Percentiles rank a stretch among this genome's conserved stretches.
Evolutionary conservation across 53 echinoderm and acorn worm genomes (phyloP).

Genomic region (Henricia sp.): DNA sequence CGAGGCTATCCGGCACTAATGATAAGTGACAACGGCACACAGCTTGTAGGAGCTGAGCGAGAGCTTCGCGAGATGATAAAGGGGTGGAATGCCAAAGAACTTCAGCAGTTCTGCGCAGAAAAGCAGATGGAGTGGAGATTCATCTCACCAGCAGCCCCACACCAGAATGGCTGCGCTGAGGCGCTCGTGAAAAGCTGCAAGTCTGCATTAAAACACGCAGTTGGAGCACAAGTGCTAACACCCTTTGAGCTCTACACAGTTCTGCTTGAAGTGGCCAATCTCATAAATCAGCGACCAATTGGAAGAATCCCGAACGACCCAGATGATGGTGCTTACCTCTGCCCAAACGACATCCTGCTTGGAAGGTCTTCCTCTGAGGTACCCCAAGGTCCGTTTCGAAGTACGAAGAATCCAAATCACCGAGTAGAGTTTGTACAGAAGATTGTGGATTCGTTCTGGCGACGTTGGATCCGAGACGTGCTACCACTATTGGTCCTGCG

Average conservation of each 20-base stretch:
- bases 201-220: too few species aligned
- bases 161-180: too few species aligned
- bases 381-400: constrained; percentile 68
- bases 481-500: constrained; percentile 64
- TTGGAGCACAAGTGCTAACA: too few species aligned
- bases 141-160: too few species aligned
- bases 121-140: too few species aligned
- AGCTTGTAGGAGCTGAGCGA: too few species aligned
- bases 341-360: constrained; percentile 69
- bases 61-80: too few species aligned
- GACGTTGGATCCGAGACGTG: constrained; percentile 55
- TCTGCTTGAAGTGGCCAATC: constrained; percentile 60
- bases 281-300: constrained; percentile 63
- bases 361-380: constrained; percentile 57
- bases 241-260: too few species aligned
- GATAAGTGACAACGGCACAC: too few species aligned
- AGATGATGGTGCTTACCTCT: constrained; percentile 54
- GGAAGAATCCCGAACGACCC: constrained; percentile 61
- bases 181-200: too few species aligned
- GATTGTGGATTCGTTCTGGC: constrained; percentile 73
- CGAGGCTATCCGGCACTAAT: constrained; percentile 65
- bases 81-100: constrained; percentile 63
- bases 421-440: constrained; percentile 72
- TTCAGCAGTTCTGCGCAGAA: too few species aligned
- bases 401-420: too few species aligned